Conservation (phyloP, 2,113 vertebrate species). For the Electrona antarctica region DNA sequence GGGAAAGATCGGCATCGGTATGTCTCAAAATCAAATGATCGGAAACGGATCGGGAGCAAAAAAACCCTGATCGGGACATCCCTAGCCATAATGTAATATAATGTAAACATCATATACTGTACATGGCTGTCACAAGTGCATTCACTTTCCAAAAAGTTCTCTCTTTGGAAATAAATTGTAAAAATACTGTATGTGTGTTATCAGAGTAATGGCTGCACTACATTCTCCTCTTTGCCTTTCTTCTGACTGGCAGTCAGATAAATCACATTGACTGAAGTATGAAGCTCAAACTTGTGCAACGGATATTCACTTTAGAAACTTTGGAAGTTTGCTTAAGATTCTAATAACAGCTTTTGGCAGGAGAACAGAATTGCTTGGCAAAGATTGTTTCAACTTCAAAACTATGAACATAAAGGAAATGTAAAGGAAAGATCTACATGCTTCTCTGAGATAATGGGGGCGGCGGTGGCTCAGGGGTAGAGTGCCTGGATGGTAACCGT, state of each 20-base stretch:
- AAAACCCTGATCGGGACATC: no score
- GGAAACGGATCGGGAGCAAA: no score
- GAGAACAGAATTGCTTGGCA: background rate
- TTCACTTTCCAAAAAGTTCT: no score
- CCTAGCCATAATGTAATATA: no score
- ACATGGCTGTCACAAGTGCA: no score
- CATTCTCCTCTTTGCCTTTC: constrained; percentile 37
- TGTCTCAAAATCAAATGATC: no score
- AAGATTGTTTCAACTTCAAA: background rate
- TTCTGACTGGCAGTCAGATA: constrained; percentile 37
- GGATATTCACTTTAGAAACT: constrained; percentile 39
- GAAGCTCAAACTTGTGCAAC: constrained; percentile 7
- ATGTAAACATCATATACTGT: no score
- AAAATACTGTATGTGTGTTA: no score
- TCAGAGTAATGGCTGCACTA: constrained; percentile 30
- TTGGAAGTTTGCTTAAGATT: constrained; percentile 15
- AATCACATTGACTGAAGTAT: constrained; percentile 26
- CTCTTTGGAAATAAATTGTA: no score
- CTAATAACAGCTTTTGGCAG: background rate
- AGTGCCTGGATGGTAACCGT: no score
- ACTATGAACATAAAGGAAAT: constrained; percentile 15
- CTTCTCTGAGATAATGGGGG: background rate
- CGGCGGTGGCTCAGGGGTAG: no score
- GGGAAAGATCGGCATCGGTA: no score
- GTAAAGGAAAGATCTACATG: background rate